phyloP scores from a whole-genome alignment of 2,797 vertebrate genomes.

The Caiman crocodilus region DNA sequence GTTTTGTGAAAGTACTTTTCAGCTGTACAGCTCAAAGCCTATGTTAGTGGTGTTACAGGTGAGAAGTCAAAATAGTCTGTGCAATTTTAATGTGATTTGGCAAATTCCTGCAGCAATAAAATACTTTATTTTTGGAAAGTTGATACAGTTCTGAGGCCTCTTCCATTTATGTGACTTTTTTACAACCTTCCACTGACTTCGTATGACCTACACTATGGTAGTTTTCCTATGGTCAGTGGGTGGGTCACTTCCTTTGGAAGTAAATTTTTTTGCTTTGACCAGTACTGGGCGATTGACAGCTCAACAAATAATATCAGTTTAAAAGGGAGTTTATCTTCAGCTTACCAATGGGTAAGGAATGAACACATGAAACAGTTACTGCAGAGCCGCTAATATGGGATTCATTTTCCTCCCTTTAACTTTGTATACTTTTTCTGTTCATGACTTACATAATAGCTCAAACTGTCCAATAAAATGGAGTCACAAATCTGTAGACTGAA shows the following conservation, averaged over 20 bases:
- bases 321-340: no score
- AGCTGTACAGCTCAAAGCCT: constrained; percentile 17
- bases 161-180: not conserved
- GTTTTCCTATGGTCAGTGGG: not conserved
- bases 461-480: not conserved
- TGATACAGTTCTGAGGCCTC: not conserved
- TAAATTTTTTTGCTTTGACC: not conserved
- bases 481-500: not conserved
- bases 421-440: no score
- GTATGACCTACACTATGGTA: not conserved
- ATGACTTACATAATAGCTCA: not conserved
- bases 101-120: not conserved
- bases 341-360: no score
- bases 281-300: not conserved
- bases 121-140: not conserved
- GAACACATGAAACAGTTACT: no score
- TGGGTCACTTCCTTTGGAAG: not conserved
- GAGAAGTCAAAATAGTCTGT: not conserved
- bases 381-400: no score
- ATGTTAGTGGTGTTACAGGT: constrained; percentile 35
- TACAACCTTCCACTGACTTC: not conserved
- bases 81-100: constrained; percentile 27
- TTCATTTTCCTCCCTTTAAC: no score
- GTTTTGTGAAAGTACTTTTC: constrained; percentile 45
- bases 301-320: no score